phyloP scores from a whole-genome alignment of 2,113 vertebrate genomes.

The Heterocephalus glaber region DNA sequence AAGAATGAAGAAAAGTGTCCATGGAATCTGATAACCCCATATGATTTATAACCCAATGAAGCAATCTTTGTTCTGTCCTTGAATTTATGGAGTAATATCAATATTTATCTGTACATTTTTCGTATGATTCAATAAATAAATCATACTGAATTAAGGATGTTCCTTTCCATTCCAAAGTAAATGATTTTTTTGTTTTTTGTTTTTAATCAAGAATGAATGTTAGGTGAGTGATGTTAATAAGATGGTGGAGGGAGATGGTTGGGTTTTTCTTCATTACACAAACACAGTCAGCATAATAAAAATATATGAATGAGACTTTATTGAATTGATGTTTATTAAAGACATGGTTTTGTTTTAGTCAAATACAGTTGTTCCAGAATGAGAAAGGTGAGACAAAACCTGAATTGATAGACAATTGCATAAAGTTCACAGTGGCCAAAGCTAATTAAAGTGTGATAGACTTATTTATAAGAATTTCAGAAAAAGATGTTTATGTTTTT shows the following conservation, averaged over 20 bases:
- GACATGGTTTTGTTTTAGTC: too few species aligned
- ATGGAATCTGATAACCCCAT: not conserved
- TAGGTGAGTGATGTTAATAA: not conserved
- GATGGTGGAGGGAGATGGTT: not conserved
- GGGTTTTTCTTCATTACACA: not conserved
- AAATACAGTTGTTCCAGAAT: not conserved
- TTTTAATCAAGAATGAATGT: slow-evolving; percentile 16
- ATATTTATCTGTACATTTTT: not conserved
- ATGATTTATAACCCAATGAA: not conserved
- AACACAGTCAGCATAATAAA: not conserved
- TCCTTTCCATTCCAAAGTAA: not conserved
- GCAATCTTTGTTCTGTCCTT: not conserved
- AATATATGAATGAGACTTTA: not conserved
- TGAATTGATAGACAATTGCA: not conserved
- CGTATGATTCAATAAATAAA: not conserved
- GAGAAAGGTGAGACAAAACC: not conserved
- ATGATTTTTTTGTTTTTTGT: not conserved
- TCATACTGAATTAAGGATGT: not conserved
- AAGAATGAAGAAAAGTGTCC: not conserved
- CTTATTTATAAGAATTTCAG: not conserved
- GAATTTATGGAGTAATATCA: not conserved
- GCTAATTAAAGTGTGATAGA: not conserved
- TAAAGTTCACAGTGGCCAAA: not conserved
- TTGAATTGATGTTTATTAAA: not conserved
- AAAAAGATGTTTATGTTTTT: not conserved